Percentiles rank a stretch among this genome's conserved stretches.
phyloP scores from a whole-genome alignment of 2,888 invertebrate genomes.

The Amblyjoppa proteus region DNA sequence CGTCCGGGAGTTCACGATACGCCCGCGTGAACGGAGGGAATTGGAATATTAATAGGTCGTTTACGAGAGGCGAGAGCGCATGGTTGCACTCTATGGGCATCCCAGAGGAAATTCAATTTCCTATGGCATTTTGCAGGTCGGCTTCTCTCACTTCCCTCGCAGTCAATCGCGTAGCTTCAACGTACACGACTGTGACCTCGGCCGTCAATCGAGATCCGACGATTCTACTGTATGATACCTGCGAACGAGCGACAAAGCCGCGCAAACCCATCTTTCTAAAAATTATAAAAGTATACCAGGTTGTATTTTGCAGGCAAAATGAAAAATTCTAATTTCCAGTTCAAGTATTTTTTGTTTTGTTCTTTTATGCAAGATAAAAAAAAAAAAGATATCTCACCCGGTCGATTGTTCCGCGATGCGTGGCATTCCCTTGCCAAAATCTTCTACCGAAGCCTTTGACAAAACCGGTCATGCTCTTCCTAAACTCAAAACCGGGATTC shows the following conservation, averaged over 20 bases:
- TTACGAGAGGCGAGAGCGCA: constrained; percentile 8
- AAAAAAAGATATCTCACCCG: constrained; percentile 86
- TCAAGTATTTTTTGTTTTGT: not conserved
- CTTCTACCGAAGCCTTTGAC: constrained; percentile 92
- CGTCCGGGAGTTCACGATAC: constrained; percentile 25
- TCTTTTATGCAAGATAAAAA: not conserved
- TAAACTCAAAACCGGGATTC: constrained; percentile 96
- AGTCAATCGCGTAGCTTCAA: constrained; percentile 20
- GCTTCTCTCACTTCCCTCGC: constrained; percentile 3
- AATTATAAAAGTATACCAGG: too few relatives aligned
- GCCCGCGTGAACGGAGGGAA: constrained; percentile 46
- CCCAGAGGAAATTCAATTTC: constrained; percentile 39
- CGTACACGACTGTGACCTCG: constrained; percentile 34
- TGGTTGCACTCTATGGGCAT: not conserved
- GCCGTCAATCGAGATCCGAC: constrained; percentile 20
- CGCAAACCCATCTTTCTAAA: not conserved
- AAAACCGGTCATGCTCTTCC: constrained; percentile 93
- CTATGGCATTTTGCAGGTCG: constrained; percentile 15
- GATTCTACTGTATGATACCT: not conserved
- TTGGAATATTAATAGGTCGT: constrained; percentile 51
- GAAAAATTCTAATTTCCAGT: not conserved
- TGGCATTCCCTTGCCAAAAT: constrained; percentile 97
- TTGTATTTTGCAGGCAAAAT: not conserved
- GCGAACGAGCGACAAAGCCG: not conserved
- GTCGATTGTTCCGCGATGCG: constrained; percentile 91